Evolutionary conservation across 2,888 invertebrate species (phyloP), one percentile per base, ranked within the genome.

Genomic region (Caenorhabditis auriculariae): DNA sequence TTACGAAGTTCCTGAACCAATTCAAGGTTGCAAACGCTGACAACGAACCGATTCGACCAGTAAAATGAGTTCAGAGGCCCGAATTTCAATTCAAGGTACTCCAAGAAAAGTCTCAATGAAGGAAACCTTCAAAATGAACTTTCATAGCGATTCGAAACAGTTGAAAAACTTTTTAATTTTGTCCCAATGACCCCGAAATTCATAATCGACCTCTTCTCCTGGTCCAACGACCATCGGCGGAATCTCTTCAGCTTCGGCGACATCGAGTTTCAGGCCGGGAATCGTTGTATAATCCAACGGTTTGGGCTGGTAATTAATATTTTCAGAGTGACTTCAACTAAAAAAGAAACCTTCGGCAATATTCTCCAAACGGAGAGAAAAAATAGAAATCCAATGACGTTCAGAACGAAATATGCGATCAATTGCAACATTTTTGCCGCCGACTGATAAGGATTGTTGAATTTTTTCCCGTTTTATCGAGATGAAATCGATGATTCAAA

Each of bases 251-350:
- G 55, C 66, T 12, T 45, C 55, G 12, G 21, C 39, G 1, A 56
- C 29, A 45, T 56, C 44, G 17, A 67, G 51, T 47, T 72, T 72
- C 32, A 69, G 46, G 0, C 75, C 75, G 1, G 74, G 74, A 46
- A 75, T 75, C 19, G 75, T 75, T 3, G 75, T 72, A 54, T 75
- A 75, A 49, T 75, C 75, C 44, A 69, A 60, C 6, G 75, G 74
- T 42, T 59, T 59, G 21, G 75, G 75, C 75, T 75, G 54, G 21
- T 66, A 54, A 43, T 41, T 19, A 9, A 27, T 19, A 41, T 51
- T 27, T 37, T 6, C 26, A 19, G 9, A 24, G n/a, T n/a, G n/a
- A n/a, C n/a, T n/a, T n/a, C n/a, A n/a, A n/a, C n/a, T n/a, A n/a
- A n/a, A n/a, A n/a, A n/a, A n/a, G n/a, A n/a, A n/a, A n/a, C n/a